These are phyloP conservation scores for Oligia strigilis DNA, from an alignment of 2,888 invertebrate species.

Conservation along the genomic window DNA sequence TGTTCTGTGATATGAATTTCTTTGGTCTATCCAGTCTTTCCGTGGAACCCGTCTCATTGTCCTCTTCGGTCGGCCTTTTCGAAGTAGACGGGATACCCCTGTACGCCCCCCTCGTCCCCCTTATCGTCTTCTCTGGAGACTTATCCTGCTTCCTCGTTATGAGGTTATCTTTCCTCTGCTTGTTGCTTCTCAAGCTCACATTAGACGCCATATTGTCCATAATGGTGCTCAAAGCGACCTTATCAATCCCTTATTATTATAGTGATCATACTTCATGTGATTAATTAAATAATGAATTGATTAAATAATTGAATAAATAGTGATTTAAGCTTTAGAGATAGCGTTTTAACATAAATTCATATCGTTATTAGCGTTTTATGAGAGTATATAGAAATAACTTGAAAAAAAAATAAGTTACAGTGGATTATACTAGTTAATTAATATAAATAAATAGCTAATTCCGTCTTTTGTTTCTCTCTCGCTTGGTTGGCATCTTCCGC, in stretches of 20 bases:
- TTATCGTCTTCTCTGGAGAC: constrained; percentile 88
- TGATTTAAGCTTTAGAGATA: constrained; percentile 70
- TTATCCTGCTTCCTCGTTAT: constrained; percentile 89
- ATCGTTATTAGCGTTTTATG: constrained; percentile 59
- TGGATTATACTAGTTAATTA: constrained; percentile 80
- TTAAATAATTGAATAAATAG: constrained; percentile 74
- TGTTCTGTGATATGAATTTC: constrained; percentile 88
- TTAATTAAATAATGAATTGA: constrained; percentile 64
- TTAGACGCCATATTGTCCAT: constrained; percentile 90
- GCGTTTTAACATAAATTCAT: constrained; percentile 71
- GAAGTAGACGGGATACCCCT: constrained; percentile 86
- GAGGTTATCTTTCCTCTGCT: constrained; percentile 88
- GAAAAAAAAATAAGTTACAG: constrained; percentile 71
- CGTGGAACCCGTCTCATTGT: constrained; percentile 84
- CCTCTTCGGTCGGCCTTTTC: constrained; percentile 81
- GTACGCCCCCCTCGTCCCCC: constrained; percentile 87
- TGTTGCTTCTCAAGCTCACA: constrained; percentile 82
- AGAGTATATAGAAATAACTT: constrained; percentile 64
- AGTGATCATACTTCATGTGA: constrained; percentile 67
- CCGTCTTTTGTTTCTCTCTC: constrained; percentile 90
- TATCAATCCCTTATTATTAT: constrained; percentile 63
- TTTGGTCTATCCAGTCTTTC: constrained; percentile 89
- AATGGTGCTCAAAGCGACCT: constrained; percentile 66
- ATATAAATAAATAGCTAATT: constrained; percentile 87
- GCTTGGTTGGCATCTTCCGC: constrained; percentile 83